A percentile compares a stretch with the other conserved stretches of the same genome.
These are phyloP conservation scores for Pherbina coryleti DNA, from an alignment of 2,888 invertebrate genomes.

Conservation along the genomic window DNA sequence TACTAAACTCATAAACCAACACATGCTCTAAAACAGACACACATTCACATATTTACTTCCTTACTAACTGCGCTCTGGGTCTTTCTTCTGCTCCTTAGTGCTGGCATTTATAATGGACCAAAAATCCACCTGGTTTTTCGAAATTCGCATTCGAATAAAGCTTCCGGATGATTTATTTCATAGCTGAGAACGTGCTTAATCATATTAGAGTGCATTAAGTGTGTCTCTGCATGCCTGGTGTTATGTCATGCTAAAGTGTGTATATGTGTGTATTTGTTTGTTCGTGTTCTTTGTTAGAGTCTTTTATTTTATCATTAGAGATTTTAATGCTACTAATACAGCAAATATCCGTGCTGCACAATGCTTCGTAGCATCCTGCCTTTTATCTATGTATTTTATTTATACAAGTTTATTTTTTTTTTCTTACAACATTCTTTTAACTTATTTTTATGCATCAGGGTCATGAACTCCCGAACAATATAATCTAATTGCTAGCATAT, in stretches of 20 bases:
- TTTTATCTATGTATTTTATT: not conserved
- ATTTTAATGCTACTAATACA: conserved; percentile 21
- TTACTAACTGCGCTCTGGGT: not conserved
- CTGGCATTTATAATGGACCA: conserved; percentile 14
- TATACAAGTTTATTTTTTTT: not conserved
- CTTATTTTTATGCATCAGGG: not conserved
- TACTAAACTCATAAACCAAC: not conserved
- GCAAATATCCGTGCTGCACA: not conserved
- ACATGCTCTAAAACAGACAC: not conserved
- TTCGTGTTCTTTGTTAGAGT: not conserved
- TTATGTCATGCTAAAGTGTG: not conserved
- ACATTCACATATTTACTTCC: not conserved
- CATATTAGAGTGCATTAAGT: conserved; percentile 62
- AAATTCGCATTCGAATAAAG: conserved; percentile 38
- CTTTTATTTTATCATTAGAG: conserved; percentile 34
- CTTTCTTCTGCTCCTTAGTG: not conserved
- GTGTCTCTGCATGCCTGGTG: not conserved
- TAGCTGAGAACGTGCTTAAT: conserved; percentile 64
- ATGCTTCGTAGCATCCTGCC: not conserved
- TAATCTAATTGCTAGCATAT: conserved; percentile 1
- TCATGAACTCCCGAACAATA: not conserved
- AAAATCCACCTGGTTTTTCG: conserved; percentile 33
- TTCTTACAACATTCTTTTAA: not conserved
- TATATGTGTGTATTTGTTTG: not conserved
- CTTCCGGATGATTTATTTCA: conserved; percentile 59